Evolutionary conservation across 1,140 invertebrate species (phyloP).

Genomic region (Thrips palmi): DNA sequence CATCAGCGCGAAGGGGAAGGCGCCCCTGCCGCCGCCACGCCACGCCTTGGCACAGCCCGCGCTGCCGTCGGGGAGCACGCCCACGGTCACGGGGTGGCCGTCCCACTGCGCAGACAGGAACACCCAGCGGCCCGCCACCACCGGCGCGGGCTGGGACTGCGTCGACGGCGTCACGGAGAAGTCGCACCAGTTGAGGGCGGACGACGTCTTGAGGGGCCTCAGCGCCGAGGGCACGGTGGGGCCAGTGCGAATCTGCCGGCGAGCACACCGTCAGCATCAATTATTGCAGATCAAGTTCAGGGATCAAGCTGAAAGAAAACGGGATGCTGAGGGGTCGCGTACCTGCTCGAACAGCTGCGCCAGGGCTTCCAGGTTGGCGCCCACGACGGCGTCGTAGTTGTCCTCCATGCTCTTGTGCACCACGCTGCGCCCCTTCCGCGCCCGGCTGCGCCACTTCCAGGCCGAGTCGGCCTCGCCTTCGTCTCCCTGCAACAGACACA

Average conservation of each 20-base stretch:
- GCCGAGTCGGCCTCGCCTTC: too few species aligned
- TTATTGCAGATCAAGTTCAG: slow-evolving; percentile 2
- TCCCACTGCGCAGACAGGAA: slow-evolving; percentile 55
- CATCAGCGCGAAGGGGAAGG: slow-evolving; percentile 38
- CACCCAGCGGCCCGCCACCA: slow-evolving; percentile 42
- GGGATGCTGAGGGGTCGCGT: slow-evolving; percentile 15
- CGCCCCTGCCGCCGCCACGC: slow-evolving; percentile 28
- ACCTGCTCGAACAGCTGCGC: slow-evolving; percentile 69
- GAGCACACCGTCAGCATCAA: slow-evolving; percentile 2
- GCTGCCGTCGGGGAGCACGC: slow-evolving; percentile 43
- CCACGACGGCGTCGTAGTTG: slow-evolving; percentile 70
- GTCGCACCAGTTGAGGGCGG: slow-evolving; percentile 47
- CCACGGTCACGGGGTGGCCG: slow-evolving; percentile 45
- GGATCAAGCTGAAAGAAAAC: slow-evolving; percentile 4
- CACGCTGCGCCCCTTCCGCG: slow-evolving; percentile 53
- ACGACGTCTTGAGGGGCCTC: slow-evolving; percentile 45
- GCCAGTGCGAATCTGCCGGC: slow-evolving; percentile 43
- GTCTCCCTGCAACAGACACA: slow-evolving; percentile 2
- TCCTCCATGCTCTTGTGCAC: slow-evolving; percentile 68
- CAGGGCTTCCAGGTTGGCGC: slow-evolving; percentile 74
- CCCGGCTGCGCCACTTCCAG: slow-evolving; percentile 36
- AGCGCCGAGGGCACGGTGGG: slow-evolving; percentile 39
- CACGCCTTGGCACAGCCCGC: slow-evolving; percentile 16
- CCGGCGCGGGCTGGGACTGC: slow-evolving; percentile 25
- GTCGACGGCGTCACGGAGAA: slow-evolving; percentile 34